These are phyloP conservation scores for Anticlea derivata DNA, from an alignment of 2,888 invertebrate species.

Conservation along the genomic window DNA sequence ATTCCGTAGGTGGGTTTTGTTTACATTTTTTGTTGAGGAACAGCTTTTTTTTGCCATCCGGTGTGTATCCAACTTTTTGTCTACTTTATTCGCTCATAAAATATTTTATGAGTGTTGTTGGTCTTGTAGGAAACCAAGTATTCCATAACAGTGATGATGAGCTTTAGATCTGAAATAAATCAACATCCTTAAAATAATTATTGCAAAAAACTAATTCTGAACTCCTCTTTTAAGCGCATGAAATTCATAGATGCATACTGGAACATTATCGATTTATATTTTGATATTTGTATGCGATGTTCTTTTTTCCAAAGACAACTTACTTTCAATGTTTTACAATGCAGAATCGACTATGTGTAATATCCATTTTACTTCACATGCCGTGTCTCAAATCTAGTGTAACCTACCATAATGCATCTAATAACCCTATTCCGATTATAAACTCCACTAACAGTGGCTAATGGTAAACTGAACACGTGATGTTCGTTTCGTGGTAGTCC, in stretches of 20 bases:
- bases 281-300: too few relatives aligned
- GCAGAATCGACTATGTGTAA: too few relatives aligned
- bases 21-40: conserved; percentile 46
- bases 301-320: too few relatives aligned
- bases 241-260: too few relatives aligned
- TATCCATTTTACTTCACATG: too few relatives aligned
- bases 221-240: too few relatives aligned
- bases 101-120: not conserved
- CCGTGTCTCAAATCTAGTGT: conserved; percentile 7
- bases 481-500: conserved; percentile 29
- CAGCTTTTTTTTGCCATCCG: conserved; percentile 35
- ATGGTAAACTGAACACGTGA: conserved; percentile 30
- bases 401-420: not conserved
- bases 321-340: not conserved
- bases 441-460: conserved; percentile 16
- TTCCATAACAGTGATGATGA: not conserved
- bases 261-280: too few relatives aligned
- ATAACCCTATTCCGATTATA: conserved; percentile 21
- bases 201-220: too few relatives aligned
- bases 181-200: too few relatives aligned
- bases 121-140: conserved; percentile 5
- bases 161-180: not conserved
- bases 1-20: conserved; percentile 40
- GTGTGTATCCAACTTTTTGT: conserved; percentile 13
- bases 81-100: conserved; percentile 6